Conservation (phyloP, 2,113 vertebrate genomes). For the Xenus cinereus region DNA sequence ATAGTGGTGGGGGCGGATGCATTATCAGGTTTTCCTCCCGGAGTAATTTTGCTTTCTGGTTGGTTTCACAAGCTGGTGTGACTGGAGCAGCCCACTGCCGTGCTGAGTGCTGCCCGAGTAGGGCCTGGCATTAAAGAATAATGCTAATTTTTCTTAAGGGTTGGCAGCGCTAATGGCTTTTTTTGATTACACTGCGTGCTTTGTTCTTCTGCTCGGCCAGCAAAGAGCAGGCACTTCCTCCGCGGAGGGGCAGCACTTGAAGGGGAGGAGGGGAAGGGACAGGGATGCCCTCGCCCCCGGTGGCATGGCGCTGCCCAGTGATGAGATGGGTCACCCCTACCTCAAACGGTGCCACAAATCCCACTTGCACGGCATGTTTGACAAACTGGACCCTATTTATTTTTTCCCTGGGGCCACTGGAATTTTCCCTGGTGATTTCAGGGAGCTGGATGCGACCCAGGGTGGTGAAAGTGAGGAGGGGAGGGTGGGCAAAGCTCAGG, state of each 20-base stretch:
- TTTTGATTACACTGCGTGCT: background rate
- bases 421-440: background rate
- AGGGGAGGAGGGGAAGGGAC: background rate
- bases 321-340: background rate
- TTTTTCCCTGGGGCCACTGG: background rate
- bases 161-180: background rate
- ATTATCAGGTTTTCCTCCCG: background rate
- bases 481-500: background rate
- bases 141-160: background rate
- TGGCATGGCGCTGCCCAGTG: background rate
- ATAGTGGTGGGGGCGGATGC: background rate
- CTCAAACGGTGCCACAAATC: background rate
- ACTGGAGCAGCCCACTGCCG: background rate
- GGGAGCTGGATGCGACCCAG: rapidly evolving
- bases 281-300: rapidly evolving
- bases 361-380: rapidly evolving
- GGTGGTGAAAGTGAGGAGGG: background rate
- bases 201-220: background rate
- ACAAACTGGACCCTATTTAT: background rate
- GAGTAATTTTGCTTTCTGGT: background rate
- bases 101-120: background rate
- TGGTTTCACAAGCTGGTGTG: background rate
- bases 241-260: rapidly evolving
- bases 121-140: background rate
- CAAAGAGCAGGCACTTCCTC: background rate